Conservation (phyloP, 1,140 invertebrate genomes). For the Argopecten irradians region DNA sequence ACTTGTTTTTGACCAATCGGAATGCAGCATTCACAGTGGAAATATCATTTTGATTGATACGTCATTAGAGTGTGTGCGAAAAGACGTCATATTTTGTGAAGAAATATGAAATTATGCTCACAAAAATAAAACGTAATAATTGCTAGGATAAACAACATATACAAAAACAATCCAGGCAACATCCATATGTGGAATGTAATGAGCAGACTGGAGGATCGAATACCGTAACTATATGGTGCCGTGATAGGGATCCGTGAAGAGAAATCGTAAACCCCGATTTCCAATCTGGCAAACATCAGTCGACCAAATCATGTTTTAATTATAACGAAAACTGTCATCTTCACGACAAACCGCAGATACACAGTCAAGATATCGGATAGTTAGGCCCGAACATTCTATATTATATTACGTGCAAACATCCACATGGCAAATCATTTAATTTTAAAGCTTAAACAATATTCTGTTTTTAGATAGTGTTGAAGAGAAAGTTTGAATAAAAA, state of each 20-base stretch:
- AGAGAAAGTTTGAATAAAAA: neutral
- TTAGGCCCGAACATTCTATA: neutral
- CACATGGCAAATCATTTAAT: neutral
- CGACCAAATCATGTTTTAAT: neutral
- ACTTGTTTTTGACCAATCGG: no score
- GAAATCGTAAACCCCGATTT: neutral
- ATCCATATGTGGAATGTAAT: no score
- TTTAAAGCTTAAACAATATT: constrained; percentile 9
- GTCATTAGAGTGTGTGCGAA: no score
- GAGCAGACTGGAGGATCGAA: neutral
- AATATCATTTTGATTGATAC: no score
- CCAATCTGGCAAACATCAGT: neutral
- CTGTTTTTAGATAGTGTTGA: neutral
- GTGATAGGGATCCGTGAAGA: neutral
- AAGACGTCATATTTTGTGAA: no score
- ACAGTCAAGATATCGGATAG: neutral
- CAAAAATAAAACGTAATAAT: no score
- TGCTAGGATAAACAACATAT: no score
- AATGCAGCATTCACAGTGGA: no score
- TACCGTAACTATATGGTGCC: neutral
- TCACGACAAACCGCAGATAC: neutral
- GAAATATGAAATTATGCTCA: no score
- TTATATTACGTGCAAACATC: neutral
- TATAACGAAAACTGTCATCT: neutral
- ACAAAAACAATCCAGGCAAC: no score